These are phyloP conservation scores for Zonitis immaculata DNA, from an alignment of 2,888 invertebrate species.

Conservation along the genomic window DNA sequence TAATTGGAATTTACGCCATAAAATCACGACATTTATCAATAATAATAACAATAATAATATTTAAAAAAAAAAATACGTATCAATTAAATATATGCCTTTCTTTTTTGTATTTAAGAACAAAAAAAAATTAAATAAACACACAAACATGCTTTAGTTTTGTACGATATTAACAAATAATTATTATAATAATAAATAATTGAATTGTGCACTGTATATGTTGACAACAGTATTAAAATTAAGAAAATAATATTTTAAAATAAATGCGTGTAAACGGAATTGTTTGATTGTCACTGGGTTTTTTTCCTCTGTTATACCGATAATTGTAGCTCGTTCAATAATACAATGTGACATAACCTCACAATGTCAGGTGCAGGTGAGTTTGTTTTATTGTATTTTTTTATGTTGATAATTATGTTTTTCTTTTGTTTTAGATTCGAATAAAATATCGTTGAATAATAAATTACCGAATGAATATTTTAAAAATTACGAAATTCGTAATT, in stretches of 20 bases:
- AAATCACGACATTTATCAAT: slow-evolving; percentile 8
- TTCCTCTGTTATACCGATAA: not conserved
- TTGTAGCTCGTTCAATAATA: too few relatives aligned
- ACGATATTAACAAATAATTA: slow-evolving; percentile 29
- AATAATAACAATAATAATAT: not conserved
- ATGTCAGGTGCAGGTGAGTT: too few relatives aligned
- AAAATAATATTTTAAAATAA: slow-evolving; percentile 20
- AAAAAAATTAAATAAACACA: not conserved
- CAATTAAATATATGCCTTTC: slow-evolving; percentile 35
- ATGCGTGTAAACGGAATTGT: not conserved
- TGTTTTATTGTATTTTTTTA: too few relatives aligned
- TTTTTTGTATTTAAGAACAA: slow-evolving; percentile 28
- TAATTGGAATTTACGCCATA: slow-evolving; percentile 1
- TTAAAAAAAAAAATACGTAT: slow-evolving; percentile 19
- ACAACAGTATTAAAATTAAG: slow-evolving; percentile 41
- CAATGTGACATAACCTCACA: too few relatives aligned
- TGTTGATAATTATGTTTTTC: too few relatives aligned
- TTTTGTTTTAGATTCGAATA: not conserved
- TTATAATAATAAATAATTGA: slow-evolving; percentile 9
- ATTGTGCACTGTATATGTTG: slow-evolving; percentile 42
- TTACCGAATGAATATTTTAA: not conserved
- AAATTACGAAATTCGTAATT: not conserved
- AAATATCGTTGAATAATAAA: not conserved
- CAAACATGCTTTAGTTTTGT: slow-evolving; percentile 39
- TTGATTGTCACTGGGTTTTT: not conserved